Percentiles rank a stretch among this genome's conserved stretches.
phyloP scores from a whole-genome alignment of 2,797 vertebrate genomes.

The Balearica regulorum region DNA sequence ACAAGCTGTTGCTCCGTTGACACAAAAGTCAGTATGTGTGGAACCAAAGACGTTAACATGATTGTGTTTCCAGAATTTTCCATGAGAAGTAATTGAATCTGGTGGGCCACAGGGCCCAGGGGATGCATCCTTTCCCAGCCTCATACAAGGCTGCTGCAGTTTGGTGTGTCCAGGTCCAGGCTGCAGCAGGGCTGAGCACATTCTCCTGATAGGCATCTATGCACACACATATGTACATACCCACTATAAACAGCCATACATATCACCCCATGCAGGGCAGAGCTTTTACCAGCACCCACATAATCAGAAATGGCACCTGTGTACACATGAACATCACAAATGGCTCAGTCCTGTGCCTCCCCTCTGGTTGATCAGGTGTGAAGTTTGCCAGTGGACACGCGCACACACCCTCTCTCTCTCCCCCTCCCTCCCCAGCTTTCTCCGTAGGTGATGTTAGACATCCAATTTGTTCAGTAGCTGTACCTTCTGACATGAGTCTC shows the following conservation, averaged over 20 bases:
- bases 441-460: background rate
- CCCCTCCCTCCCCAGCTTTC: background rate
- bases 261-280: background rate
- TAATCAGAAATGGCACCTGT: background rate
- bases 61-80: background rate
- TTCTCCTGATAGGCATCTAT: rapidly evolving
- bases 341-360: background rate
- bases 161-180: background rate
- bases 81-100: background rate
- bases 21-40: background rate
- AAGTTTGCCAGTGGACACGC: background rate
- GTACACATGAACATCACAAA: too few relatives aligned
- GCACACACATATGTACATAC: too few relatives aligned
- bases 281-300: background rate
- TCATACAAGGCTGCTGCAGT: background rate
- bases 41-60: background rate
- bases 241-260: background rate
- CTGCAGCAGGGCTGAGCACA: background rate
- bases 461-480: background rate
- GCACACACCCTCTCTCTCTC: too few relatives aligned
- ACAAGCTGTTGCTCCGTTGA: background rate
- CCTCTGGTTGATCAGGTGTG: background rate
- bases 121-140: background rate
- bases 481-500: background rate
- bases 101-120: background rate